Conservation (phyloP, 2,797 vertebrate species). For the Hozukius guyotensis region DNA sequence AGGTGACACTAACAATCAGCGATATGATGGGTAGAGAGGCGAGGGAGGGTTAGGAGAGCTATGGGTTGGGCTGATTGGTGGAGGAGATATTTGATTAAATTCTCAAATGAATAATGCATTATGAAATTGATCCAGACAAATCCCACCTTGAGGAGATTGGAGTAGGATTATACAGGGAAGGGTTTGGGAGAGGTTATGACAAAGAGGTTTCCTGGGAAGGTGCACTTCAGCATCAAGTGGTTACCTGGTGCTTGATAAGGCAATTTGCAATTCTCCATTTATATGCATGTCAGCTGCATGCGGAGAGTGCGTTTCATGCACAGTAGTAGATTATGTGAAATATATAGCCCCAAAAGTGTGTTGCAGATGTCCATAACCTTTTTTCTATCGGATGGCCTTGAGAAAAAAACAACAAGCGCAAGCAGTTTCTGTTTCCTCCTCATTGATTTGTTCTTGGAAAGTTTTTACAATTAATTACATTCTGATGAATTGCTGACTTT, state of each 20-base stretch:
- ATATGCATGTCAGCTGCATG: constrained; percentile 20
- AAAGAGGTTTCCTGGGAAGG: constrained; percentile 51
- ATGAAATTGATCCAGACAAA: constrained; percentile 78
- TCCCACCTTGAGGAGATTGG: constrained; percentile 73
- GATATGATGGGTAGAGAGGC: constrained; percentile 53
- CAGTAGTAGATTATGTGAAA: neutral
- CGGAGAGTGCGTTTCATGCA: neutral
- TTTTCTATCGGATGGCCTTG: constrained; percentile 8
- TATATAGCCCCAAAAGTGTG: neutral
- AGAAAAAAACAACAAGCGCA: neutral
- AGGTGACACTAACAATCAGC: constrained; percentile 73
- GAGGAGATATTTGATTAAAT: constrained; percentile 76
- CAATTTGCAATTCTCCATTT: constrained; percentile 38
- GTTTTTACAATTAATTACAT: neutral
- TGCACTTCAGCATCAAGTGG: constrained; percentile 53
- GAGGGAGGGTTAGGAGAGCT: constrained; percentile 6
- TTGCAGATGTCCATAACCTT: neutral
- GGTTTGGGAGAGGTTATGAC: constrained; percentile 43
- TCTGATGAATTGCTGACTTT: neutral
- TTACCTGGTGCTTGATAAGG: constrained; percentile 36
- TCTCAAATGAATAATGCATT: constrained; percentile 78
- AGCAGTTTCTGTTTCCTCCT: neutral
- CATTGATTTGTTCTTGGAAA: neutral
- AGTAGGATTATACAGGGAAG: constrained; percentile 55
- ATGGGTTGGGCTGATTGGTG: constrained; percentile 48